Percentiles rank a stretch among this genome's conserved stretches.
phyloP scores from a whole-genome alignment of 2,888 invertebrate genomes.

The Netelia melanura region DNA sequence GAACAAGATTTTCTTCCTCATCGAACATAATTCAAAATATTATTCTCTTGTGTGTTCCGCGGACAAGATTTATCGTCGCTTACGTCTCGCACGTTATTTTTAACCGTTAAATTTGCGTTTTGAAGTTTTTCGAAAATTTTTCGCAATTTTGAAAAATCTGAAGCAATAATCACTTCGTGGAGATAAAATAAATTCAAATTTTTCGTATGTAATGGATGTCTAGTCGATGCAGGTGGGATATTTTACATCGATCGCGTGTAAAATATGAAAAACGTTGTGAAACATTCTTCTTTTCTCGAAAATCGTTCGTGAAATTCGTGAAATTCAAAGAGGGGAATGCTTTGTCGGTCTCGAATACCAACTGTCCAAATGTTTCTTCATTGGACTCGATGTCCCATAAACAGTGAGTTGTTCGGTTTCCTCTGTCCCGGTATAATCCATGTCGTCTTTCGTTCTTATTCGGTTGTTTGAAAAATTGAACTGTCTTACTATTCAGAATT shows the following conservation, averaged over 20 bases:
- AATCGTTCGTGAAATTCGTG: neutral
- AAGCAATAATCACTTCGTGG: no score
- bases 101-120: no score
- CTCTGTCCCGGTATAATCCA: neutral
- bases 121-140: no score
- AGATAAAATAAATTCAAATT: no score
- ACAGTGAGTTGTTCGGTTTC: neutral
- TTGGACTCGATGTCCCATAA: neutral
- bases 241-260: no score
- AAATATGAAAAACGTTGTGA: no score
- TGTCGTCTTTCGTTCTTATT: neutral
- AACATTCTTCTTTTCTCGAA: no score
- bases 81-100: neutral
- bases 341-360: constrained; percentile 26
- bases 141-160: no score
- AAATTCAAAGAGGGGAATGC: constrained; percentile 22
- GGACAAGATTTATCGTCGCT: neutral
- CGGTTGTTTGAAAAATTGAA: constrained; percentile 22
- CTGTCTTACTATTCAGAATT: constrained; percentile 21
- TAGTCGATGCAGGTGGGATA: no score
- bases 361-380: constrained; percentile 32
- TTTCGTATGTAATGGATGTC: no score
- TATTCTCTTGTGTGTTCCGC: neutral
- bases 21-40: neutral
- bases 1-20: neutral